Evolutionary conservation across 2,888 invertebrate species (phyloP).

Genomic region (Aphelenchoides bicaudatus): DNA sequence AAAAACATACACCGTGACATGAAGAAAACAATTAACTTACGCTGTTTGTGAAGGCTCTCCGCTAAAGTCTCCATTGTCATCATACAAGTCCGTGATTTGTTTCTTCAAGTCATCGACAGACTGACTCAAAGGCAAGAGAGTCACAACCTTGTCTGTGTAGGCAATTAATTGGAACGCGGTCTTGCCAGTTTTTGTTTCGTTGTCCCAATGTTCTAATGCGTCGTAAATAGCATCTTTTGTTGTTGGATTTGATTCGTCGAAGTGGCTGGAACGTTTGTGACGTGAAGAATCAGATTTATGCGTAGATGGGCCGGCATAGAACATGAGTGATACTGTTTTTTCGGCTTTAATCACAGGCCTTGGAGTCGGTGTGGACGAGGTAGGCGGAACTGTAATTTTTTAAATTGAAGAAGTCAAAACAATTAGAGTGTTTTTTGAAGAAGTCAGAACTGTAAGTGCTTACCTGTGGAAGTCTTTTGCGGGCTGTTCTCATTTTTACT

Average conservation of each 20-base stretch:
- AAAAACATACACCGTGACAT: not conserved
- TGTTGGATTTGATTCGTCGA: no score
- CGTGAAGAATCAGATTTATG: not conserved
- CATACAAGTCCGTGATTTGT: not conserved
- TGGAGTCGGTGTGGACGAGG: not conserved
- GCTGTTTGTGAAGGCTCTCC: not conserved
- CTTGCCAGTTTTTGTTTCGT: not conserved
- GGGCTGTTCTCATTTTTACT: no score
- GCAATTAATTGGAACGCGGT: not conserved
- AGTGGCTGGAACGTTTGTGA: constrained; percentile 2
- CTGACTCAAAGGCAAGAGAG: not conserved
- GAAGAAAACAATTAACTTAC: constrained; percentile 1
- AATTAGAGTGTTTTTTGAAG: no score
- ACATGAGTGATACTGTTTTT: constrained; percentile 3
- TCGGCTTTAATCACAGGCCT: not conserved
- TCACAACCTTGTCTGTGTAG: not conserved
- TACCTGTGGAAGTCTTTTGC: no score
- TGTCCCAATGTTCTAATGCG: not conserved
- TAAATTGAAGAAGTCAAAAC: no score
- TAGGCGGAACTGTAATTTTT: no score
- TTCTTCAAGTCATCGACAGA: not conserved
- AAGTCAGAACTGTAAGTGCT: no score
- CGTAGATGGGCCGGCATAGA: constrained; percentile 2
- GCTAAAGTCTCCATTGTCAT: not conserved
- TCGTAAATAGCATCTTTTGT: not conserved